Percentiles rank a stretch among this genome's conserved stretches.
These are phyloP conservation scores for Nomada fucata DNA, from an alignment of 2,888 invertebrate species.

Conservation along the genomic window DNA sequence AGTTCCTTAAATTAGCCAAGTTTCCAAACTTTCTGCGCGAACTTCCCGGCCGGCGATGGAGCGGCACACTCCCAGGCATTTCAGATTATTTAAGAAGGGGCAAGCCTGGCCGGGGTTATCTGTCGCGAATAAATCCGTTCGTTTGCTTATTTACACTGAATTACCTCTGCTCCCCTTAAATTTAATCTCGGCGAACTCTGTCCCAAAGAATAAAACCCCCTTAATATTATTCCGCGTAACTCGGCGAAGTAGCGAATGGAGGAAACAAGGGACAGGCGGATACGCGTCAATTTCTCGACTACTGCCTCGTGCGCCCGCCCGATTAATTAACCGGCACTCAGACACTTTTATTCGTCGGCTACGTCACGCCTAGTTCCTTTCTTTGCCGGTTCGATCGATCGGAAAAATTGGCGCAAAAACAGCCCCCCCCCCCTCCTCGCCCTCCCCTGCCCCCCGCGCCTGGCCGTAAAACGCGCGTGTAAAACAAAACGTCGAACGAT, in stretches of 20 bases:
- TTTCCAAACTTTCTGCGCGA: slow-evolving; percentile 22
- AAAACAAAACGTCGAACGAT: slow-evolving; percentile 31
- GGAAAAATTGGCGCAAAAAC: slow-evolving; percentile 31
- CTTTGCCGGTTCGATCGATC: slow-evolving; percentile 33
- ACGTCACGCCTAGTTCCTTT: slow-evolving; percentile 25
- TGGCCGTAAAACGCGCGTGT: slow-evolving; percentile 6
- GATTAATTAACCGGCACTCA: slow-evolving; percentile 39
- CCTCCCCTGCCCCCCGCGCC: background rate
- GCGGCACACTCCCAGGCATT: background rate
- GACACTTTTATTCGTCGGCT: slow-evolving; percentile 20
- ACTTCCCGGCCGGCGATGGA: slow-evolving; percentile 2
- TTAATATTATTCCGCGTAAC: no score
- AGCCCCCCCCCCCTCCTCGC: no score
- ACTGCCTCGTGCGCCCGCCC: slow-evolving; percentile 8
- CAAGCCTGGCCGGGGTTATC: slow-evolving; percentile 39
- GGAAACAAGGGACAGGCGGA: slow-evolving; percentile 1
- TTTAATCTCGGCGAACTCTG: background rate
- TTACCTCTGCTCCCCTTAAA: background rate
- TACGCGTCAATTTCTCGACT: slow-evolving; percentile 14
- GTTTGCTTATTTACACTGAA: slow-evolving; percentile 50
- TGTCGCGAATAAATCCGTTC: slow-evolving; percentile 42
- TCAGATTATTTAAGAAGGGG: slow-evolving; percentile 48
- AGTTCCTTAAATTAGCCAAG: slow-evolving; percentile 41
- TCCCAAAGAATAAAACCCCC: background rate
- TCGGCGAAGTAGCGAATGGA: no score